Evolutionary conservation across 2,888 invertebrate species (phyloP), one percentile per base, ranked within the genome.

Genomic region (Homarus gammarus): DNA sequence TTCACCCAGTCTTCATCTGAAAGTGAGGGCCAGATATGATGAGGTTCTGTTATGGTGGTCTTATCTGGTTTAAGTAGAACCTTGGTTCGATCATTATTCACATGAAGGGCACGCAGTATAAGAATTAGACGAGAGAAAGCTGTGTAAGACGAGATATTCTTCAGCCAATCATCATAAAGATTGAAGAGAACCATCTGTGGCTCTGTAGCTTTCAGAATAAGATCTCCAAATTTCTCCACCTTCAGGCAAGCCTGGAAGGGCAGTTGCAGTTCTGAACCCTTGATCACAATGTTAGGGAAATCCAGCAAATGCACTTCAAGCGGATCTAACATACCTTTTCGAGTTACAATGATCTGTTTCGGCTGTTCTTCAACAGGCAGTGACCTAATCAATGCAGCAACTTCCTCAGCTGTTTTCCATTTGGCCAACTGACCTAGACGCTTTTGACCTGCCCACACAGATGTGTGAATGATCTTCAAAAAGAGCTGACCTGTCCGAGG

Each of bases 331-430:
- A 99, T 99, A 91, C 99, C 99, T 94, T 99, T 99, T 93, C 99
- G 96, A 0, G 99, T 99, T 87, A 99, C 99, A 94, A 99, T 99
- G 94, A 99, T 99, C 95, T 99, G 99, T 94, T 99, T 99, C 0
- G 99, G 99, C 94, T 99, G 99, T 94, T 99, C 99, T 94, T 99
- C 99, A 5, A 99, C 99, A 0, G 99, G 99, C 92, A 99, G 95
- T 0, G 99, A 99, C 72, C 99, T 96, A 96, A 99, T 99, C 93
- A 99, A 95, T 51, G 99, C 99, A 0, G 99, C 99, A 27, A 99
- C 99, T 96, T 99, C 99, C 95, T 99, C 99, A 82, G 99, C 99
- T 0, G 99, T 99, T 95, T 99, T 99, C 99, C 99, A 99, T 94
- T 99, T 99, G 15, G 99, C 99, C 94, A 99, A 95, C 95, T 97